Conservation (phyloP, 2,797 vertebrate species). For the Eutrigla gurnardus region DNA sequence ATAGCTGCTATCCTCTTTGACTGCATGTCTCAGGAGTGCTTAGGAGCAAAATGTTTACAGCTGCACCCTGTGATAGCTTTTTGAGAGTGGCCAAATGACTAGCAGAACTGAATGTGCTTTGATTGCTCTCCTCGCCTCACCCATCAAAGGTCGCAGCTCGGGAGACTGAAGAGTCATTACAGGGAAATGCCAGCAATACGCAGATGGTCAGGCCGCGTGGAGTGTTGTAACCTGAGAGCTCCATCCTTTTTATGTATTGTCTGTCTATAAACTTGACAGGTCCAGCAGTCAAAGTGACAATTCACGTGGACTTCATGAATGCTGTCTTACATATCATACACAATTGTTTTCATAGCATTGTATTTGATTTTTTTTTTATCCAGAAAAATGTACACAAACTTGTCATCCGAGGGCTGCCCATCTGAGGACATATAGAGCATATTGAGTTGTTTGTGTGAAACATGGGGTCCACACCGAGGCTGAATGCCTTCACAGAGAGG, state of each 20-base stretch:
- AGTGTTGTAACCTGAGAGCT: constrained; percentile 23
- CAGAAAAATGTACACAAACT: not conserved
- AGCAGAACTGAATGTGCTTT: constrained; percentile 65
- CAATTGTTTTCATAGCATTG: not conserved
- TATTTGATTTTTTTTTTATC: not conserved
- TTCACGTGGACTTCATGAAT: not conserved
- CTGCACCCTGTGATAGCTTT: constrained; percentile 75
- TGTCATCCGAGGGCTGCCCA: not conserved
- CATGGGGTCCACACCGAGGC: not conserved
- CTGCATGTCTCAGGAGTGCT: constrained; percentile 63
- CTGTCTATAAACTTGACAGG: not conserved
- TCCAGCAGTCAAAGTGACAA: not conserved
- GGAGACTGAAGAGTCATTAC: constrained; percentile 56
- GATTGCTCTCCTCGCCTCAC: constrained; percentile 63
- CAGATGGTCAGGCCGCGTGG: constrained; percentile 51
- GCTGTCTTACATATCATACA: not conserved
- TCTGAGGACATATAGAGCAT: not conserved
- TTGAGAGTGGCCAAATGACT: constrained; percentile 68
- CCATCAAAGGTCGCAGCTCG: constrained; percentile 62
- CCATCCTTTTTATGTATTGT: constrained; percentile 29
- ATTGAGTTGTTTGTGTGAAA: not conserved
- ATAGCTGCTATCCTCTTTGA: constrained; percentile 66
- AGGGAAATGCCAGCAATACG: constrained; percentile 57
- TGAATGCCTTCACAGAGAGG: constrained; percentile 17
- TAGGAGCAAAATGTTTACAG: constrained; percentile 78